Percentiles rank a stretch among this genome's conserved stretches.
These are phyloP conservation scores for Drosophila dives DNA, from an alignment of 2,888 invertebrate genomes.

Conservation along the genomic window DNA sequence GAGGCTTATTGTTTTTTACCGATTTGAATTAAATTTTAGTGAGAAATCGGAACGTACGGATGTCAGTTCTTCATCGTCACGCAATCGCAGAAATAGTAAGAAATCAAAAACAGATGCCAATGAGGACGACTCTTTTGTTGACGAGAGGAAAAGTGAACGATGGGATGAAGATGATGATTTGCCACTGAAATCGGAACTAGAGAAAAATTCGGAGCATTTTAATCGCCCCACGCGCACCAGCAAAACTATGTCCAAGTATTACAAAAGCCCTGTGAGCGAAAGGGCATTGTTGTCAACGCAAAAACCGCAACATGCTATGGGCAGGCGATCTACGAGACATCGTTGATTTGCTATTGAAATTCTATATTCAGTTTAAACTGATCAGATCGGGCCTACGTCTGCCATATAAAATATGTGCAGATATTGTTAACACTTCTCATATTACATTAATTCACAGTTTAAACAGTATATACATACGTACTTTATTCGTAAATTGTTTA, in stretches of 20 bases:
- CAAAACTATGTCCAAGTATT: slow-evolving; percentile 83
- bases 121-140: slow-evolving; percentile 51
- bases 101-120: slow-evolving; percentile 55
- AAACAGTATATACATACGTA: slow-evolving; percentile 27
- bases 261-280: slow-evolving; percentile 75
- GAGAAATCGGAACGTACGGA: slow-evolving; percentile 70
- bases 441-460: slow-evolving; percentile 13
- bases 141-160: slow-evolving; percentile 49
- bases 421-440: slow-evolving; percentile 38
- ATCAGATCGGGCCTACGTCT: slow-evolving; percentile 25
- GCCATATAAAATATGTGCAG: slow-evolving; percentile 62
- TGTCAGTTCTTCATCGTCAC: slow-evolving; percentile 70
- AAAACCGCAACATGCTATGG: slow-evolving; percentile 69
- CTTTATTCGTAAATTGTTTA: slow-evolving; percentile 46
- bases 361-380: background rate
- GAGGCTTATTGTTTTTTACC: background rate
- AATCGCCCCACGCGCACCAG: slow-evolving; percentile 82
- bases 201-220: slow-evolving; percentile 41
- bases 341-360: slow-evolving; percentile 42
- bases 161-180: slow-evolving; percentile 75
- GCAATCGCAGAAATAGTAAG: slow-evolving; percentile 69
- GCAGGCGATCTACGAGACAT: slow-evolving; percentile 73
- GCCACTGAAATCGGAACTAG: slow-evolving; percentile 63
- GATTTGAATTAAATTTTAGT: slow-evolving; percentile 29
- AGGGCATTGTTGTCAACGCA: slow-evolving; percentile 42